Evolutionary conservation across 2,113 vertebrate species (phyloP), one percentile per base, ranked within the genome.

Genomic region (Corydoras maculifer): DNA sequence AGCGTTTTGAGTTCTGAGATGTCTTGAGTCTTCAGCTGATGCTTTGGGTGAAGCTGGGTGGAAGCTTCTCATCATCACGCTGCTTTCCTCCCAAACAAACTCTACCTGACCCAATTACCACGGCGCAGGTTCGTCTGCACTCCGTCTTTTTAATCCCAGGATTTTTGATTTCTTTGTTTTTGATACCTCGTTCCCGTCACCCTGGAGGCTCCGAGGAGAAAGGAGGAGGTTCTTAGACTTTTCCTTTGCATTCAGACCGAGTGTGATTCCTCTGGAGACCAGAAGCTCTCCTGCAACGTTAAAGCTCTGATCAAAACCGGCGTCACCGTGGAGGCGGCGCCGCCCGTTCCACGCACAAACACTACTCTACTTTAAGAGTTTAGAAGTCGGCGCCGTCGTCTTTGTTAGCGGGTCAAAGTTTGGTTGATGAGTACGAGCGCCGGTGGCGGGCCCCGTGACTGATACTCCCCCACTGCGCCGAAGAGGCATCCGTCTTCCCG

Each of bases 111-210:
- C 35, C 14, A 57, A 57, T 57, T 57, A 57, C 14, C 54, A 57
- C n/a, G 13, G 13, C n/a, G n/a, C 54, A 14, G 54, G 12, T 65
- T 63, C 51, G 53, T 35, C 32, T 57, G 67, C 62, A 83, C 74
- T 82, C 75, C 74, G 62, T 74, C 74, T 83, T 83, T 79, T 83
- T 84, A 73, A 65, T 62, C 75, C 8, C 32, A 65, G 35, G 8
- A 49, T 60, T 70, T 86, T 80, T 82, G 68, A 78, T 66, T 75
- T 77, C 80, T 85, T 87, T 86, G 83, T 84, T 85, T 43, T 82
- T 82, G 75, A 82, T 77, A 81, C 79, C 79, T 82, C 72, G 76
- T 77, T 72, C 83, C 78, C 86, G 83, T 84, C 78, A 48, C 35
- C 35, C 35, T 43, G 35, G 76, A 83, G 86, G 84, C 71, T 65